Percentiles rank a stretch among this genome's conserved stretches.
These are phyloP conservation scores for Drosophila paranaensis DNA, from an alignment of 2,888 invertebrate genomes.

Conservation along the genomic window DNA sequence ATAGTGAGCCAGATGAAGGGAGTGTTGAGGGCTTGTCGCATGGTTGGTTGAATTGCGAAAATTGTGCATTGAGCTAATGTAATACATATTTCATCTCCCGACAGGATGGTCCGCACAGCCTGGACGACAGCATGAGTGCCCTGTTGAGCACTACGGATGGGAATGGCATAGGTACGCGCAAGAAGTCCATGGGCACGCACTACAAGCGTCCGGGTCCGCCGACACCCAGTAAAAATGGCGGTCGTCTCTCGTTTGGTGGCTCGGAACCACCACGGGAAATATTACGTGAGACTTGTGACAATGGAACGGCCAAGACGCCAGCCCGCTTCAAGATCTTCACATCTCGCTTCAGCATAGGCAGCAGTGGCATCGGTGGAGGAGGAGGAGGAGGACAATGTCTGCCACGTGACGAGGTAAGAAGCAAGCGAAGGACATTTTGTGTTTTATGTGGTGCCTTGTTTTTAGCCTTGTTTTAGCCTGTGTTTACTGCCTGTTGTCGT, in stretches of 20 bases:
- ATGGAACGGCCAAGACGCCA: constrained; percentile 87
- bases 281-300: constrained; percentile 86
- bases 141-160: constrained; percentile 82
- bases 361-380: constrained; percentile 79
- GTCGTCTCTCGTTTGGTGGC: constrained; percentile 88
- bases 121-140: constrained; percentile 84
- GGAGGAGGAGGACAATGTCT: constrained; percentile 75
- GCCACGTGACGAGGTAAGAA: constrained; percentile 66
- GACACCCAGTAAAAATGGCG: constrained; percentile 93
- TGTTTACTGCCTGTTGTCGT: constrained; percentile 29
- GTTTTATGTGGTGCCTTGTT: constrained; percentile 22
- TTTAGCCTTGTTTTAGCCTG: constrained; percentile 6
- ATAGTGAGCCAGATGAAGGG: background rate
- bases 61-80: background rate
- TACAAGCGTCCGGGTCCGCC: constrained; percentile 95
- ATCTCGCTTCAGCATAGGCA: constrained; percentile 82
- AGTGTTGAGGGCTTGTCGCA: constrained; percentile 2
- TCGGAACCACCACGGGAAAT: constrained; percentile 86
- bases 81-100: constrained; percentile 8
- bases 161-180: constrained; percentile 82
- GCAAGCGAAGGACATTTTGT: background rate
- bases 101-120: constrained; percentile 77
- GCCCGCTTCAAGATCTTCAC: constrained; percentile 88
- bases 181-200: constrained; percentile 88
- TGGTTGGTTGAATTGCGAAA: background rate